Conservation (phyloP, 2,888 invertebrate species). For the Muscina levida region DNA sequence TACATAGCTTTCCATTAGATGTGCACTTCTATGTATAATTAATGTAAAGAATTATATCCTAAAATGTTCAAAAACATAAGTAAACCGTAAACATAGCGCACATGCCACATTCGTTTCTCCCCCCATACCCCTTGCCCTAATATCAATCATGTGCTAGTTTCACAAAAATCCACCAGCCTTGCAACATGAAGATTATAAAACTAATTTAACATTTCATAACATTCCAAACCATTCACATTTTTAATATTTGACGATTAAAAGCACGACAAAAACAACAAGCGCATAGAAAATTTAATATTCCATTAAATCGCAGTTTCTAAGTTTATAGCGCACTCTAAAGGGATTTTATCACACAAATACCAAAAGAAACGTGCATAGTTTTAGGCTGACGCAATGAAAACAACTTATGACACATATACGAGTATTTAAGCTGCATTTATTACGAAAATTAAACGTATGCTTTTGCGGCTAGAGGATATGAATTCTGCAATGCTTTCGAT, state of each 20-base stretch:
- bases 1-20: too few relatives aligned
- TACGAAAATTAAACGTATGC: neutral
- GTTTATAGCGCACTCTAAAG: slow-evolving; percentile 45
- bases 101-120: too few relatives aligned
- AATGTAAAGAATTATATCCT: too few relatives aligned
- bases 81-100: too few relatives aligned
- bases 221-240: slow-evolving; percentile 7
- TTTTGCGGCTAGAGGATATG: neutral
- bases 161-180: slow-evolving; percentile 10
- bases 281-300: slow-evolving; percentile 9
- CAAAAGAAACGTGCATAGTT: slow-evolving; percentile 12
- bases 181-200: slow-evolving; percentile 36
- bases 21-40: too few relatives aligned
- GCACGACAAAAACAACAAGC: neutral
- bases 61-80: too few relatives aligned
- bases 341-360: slow-evolving; percentile 27
- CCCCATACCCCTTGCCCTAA: too few relatives aligned
- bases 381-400: slow-evolving; percentile 45
- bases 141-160: neutral
- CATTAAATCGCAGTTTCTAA: slow-evolving; percentile 23
- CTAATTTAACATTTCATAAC: slow-evolving; percentile 38
- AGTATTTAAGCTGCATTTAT: slow-evolving; percentile 23
- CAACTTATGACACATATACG: slow-evolving; percentile 24
- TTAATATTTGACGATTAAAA: slow-evolving; percentile 23
- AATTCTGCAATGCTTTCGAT: too few relatives aligned